Evolutionary conservation across 1,140 invertebrate species (phyloP), one percentile per base, ranked within the genome.

Genomic region (Zaprionus camerounensis): DNA sequence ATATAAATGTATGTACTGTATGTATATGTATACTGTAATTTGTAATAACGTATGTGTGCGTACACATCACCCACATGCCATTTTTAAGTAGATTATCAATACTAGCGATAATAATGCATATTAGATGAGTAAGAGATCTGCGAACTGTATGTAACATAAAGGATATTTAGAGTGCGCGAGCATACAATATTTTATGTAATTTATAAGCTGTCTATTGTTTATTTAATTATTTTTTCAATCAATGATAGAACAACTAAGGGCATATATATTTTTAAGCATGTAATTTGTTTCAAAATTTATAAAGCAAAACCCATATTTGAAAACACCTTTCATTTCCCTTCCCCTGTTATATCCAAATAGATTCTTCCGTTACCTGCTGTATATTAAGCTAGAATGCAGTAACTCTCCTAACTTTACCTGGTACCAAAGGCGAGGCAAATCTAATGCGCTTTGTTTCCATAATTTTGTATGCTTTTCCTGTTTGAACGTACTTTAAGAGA

Each of bases 61-160:
- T 78, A 70, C 71, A 75, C 58, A 41, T 78, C 71, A 75, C 51
- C 81, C 81, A 90, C 79, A 88, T 88, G 85, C 85, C 85, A 88
- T 88, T 88, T 87, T 88, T 88, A 80, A 88, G 77, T 90, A 88
- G 81, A 76, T 76, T 90, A 81, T 44, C 62, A 76, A 78, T 86
- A 73, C 76, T 90, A 79, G 46, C 62, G 72, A 78, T 86, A 69
- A 73, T 51, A 51, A 67, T 73, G 59, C 59, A 75, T 63, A 66
- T 70, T 84, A 64, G 76, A 65, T 79, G 62, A 69, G 36, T 82
- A 80, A 88, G 80, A 62, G 80, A 62, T 90, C 59, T 76, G 67
- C 81, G 61, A 87, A 86, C 69, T 82, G 76, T 85, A 82, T 85
- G 82, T 85, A 85, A 64, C 9, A 51, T 51, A 51, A 46, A 85